Percentiles rank a stretch among this genome's conserved stretches.
Evolutionary conservation across 2,113 vertebrate species (phyloP).

Genomic region (Ciconia boyciana): DNA sequence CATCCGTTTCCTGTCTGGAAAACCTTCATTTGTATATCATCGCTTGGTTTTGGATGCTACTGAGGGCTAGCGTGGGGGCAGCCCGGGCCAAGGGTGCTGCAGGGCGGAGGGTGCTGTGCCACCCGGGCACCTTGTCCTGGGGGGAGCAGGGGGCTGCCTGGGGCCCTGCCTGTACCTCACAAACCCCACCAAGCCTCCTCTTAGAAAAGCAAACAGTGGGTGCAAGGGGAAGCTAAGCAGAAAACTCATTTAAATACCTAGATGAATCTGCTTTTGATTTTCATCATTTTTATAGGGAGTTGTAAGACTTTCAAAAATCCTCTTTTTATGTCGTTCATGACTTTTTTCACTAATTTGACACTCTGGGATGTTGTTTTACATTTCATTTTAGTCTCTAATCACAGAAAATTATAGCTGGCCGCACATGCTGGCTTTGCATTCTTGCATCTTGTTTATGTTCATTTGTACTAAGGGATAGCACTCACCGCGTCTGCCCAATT

Average conservation of each 20-base stretch:
- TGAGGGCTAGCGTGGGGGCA: accelerated
- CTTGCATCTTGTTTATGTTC: conserved; percentile 61
- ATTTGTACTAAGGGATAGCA: conserved; percentile 58
- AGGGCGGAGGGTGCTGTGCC: not conserved
- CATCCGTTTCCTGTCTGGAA: not conserved
- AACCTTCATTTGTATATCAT: not conserved
- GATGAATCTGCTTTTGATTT: conserved; percentile 4
- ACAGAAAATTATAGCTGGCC: conserved; percentile 57
- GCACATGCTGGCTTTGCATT: conserved; percentile 65
- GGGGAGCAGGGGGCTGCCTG: not conserved
- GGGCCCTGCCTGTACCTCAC: too few species aligned
- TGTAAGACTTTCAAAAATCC: not conserved
- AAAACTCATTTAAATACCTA: not conserved
- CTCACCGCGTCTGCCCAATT: conserved; percentile 49
- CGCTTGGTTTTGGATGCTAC: accelerated
- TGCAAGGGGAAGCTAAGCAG: not conserved
- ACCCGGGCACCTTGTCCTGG: accelerated
- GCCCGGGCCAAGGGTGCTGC: not conserved
- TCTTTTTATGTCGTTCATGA: conserved; percentile 32
- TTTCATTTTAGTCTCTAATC: conserved; percentile 71
- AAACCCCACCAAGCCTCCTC: not conserved
- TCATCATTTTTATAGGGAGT: conserved; percentile 46
- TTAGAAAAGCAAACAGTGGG: too few species aligned
- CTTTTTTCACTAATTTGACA: conserved; percentile 66
- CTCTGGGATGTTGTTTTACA: conserved; percentile 65